These are phyloP conservation scores for Galemys pyrenaicus DNA, from an alignment of 2,113 vertebrate species.

Conservation along the genomic window DNA sequence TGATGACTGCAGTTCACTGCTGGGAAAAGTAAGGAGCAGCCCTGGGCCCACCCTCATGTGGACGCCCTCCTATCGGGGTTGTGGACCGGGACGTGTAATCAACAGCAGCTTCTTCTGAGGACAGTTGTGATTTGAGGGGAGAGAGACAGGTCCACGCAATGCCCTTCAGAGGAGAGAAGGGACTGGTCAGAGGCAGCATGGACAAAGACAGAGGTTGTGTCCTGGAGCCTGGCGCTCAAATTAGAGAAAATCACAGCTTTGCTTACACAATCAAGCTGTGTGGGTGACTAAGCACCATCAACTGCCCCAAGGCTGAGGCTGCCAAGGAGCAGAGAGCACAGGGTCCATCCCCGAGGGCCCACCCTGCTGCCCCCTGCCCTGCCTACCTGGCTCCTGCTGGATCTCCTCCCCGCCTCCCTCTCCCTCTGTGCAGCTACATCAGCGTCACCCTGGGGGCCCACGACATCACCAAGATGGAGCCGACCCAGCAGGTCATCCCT, in stretches of 20 bases:
- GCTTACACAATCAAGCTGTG: not conserved
- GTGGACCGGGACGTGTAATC: no score
- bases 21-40: not conserved
- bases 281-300: not conserved
- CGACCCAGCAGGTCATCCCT: no score
- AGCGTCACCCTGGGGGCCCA: no score
- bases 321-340: not conserved
- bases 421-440: no score
- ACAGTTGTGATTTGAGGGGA: not conserved
- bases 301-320: not conserved
- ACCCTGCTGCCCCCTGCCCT: no score
- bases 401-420: not conserved
- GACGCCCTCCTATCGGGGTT: not conserved
- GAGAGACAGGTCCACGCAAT: no score
- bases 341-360: not conserved
- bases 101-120: no score
- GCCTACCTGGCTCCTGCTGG: no score
- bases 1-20: conserved; percentile 58
- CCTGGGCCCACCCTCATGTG: not conserved
- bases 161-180: not conserved
- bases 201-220: not conserved
- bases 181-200: not conserved
- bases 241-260: not conserved
- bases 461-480: no score
- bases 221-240: not conserved